A percentile compares a stretch with the other conserved stretches of the same genome.
phyloP scores from a whole-genome alignment of 2,888 invertebrate genomes.

The Scelioninae gen. 1 region DNA sequence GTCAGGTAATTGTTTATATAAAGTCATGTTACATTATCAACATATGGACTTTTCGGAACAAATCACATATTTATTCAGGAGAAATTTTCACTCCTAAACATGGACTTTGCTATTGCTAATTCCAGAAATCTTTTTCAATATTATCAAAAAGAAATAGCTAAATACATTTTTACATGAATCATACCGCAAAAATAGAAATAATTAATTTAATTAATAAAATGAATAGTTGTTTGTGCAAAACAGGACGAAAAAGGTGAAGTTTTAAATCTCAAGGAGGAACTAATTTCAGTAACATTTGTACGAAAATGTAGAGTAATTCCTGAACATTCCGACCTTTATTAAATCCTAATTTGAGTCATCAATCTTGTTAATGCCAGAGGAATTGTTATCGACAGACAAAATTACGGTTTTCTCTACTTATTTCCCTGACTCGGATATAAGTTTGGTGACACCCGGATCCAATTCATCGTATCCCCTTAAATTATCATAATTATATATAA shows the following conservation, averaged over 20 bases:
- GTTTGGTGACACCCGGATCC: conserved; percentile 17
- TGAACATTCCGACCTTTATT: conserved; percentile 34
- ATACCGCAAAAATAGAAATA: too few species aligned
- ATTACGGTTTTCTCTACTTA: conserved; percentile 38
- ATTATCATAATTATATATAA: conserved; percentile 67
- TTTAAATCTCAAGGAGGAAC: conserved; percentile 19
- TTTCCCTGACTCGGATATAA: background rate
- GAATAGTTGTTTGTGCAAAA: background rate
- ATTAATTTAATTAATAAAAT: background rate
- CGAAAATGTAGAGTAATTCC: conserved; percentile 4
- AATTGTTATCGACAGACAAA: conserved; percentile 59
- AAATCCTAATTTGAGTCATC: conserved; percentile 47
- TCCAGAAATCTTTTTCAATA: too few species aligned
- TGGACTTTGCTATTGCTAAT: too few species aligned
- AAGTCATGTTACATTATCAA: conserved; percentile 1
- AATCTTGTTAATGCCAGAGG: conserved; percentile 39
- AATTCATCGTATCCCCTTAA: conserved; percentile 44
- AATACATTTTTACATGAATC: too few species aligned
- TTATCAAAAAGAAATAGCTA: too few species aligned
- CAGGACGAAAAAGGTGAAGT: background rate
- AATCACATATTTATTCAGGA: background rate
- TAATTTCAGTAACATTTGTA: conserved; percentile 9
- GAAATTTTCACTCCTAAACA: too few species aligned
- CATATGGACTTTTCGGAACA: background rate
- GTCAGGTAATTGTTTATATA: conserved; percentile 31